Evolutionary conservation across 1,140 invertebrate genomes (phyloP).

Genomic region (Zophobas morio): DNA sequence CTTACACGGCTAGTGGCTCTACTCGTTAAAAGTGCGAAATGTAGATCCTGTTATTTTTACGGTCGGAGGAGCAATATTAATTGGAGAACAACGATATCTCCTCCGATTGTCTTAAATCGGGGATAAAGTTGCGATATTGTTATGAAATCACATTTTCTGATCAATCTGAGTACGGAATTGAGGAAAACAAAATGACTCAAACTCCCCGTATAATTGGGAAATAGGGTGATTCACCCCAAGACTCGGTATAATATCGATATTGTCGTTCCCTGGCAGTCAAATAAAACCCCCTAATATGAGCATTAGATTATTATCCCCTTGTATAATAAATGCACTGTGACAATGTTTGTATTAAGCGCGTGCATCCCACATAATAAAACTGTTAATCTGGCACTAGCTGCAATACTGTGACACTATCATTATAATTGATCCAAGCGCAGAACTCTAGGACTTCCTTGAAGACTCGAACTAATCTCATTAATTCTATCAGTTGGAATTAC

Average conservation of each 20-base stretch:
- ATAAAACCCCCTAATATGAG: conserved; percentile 40
- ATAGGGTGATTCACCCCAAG: conserved; percentile 52
- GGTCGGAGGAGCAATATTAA: conserved; percentile 17
- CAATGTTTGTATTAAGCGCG: conserved; percentile 51
- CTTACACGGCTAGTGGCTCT: no score
- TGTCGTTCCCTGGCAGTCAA: conserved; percentile 30
- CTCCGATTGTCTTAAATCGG: not conserved
- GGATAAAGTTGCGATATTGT: conserved; percentile 10
- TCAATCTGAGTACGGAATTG: conserved; percentile 17
- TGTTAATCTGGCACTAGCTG: conserved; percentile 29
- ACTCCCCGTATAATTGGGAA: conserved; percentile 51
- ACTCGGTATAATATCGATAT: conserved; percentile 34
- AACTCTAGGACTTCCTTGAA: conserved; percentile 17
- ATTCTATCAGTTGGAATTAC: conserved; percentile 13
- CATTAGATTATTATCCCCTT: conserved; percentile 53
- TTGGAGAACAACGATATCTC: not conserved
- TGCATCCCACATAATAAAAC: conserved; percentile 40
- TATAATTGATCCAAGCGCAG: not conserved
- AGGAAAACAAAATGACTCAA: conserved; percentile 56
- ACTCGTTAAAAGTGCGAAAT: not conserved
- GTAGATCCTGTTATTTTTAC: conserved; percentile 11
- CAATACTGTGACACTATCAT: not conserved
- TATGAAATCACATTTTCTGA: conserved; percentile 35
- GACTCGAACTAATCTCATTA: conserved; percentile 18
- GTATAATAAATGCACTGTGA: conserved; percentile 50